Conservation (phyloP, 2,888 invertebrate species). For the Oxystoma pomonae region DNA sequence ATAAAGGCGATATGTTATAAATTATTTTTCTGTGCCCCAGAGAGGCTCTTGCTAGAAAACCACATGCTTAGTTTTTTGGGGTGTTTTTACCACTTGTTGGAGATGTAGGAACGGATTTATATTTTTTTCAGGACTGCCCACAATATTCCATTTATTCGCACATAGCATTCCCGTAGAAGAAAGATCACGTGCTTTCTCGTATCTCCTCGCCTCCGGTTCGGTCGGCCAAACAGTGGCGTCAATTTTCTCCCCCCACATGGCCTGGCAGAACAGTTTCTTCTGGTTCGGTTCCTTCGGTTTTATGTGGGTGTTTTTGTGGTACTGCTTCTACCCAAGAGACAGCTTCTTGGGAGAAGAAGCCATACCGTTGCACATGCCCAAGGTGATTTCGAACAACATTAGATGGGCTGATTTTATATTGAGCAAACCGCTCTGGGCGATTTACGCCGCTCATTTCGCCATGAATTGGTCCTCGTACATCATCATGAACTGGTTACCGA, state of each 20-base stretch:
- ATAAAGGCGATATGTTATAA: too few relatives aligned
- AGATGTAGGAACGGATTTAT: too few relatives aligned
- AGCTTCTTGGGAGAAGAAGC: conserved; percentile 49
- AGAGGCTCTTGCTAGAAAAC: too few relatives aligned
- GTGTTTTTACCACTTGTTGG: too few relatives aligned
- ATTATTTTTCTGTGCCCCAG: too few relatives aligned
- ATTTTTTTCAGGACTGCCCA: conserved; percentile 59
- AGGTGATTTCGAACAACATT: conserved; percentile 52
- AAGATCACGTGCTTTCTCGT: conserved; percentile 68
- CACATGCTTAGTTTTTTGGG: too few relatives aligned
- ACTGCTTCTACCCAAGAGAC: conserved; percentile 57
- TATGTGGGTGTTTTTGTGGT: conserved; percentile 63
- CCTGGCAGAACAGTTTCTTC: conserved; percentile 66
- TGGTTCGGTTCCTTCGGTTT: conserved; percentile 65
- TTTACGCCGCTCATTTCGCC: conserved; percentile 71
- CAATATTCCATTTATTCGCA: conserved; percentile 71
- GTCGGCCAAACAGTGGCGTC: conserved; percentile 72
- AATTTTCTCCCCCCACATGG: conserved; percentile 64
- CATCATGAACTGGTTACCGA: conserved; percentile 77
- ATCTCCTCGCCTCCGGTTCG: conserved; percentile 68
- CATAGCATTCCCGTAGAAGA: conserved; percentile 68
- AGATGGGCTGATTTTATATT: conserved; percentile 62
- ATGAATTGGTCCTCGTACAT: conserved; percentile 81
- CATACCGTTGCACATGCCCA: conserved; percentile 56
- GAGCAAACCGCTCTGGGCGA: conserved; percentile 68